Evolutionary conservation across 2,113 vertebrate genomes (phyloP), one percentile per base, ranked within the genome.

Genomic region (Eubucco bourcierii): DNA sequence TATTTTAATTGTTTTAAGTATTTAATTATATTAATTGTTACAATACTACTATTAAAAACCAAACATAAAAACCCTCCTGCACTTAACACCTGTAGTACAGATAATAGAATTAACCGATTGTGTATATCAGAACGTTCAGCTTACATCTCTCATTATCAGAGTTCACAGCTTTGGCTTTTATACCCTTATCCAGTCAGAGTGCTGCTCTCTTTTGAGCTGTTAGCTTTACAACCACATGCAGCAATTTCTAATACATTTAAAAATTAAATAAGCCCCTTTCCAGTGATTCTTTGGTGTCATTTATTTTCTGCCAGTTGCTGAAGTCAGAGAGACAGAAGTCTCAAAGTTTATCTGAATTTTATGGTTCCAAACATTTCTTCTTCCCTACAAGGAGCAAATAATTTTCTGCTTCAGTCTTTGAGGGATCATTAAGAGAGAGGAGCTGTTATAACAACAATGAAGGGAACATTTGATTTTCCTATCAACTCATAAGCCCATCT

Each of bases 281-380:
- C 50, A 92, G 37, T 24, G 55, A 52, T 89, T 87, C 67, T 96
- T 88, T 94, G 80, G 79, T 81, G 73, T 44, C 15, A 81, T 88
- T 71, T 34, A 80, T 90, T 93, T 94, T 90, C 92, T 67, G 61
- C 44, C 80, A 82, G 71, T 87, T 90, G 50, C 50, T 90, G 28
- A 81, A 92, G 47, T 58, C 68, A 16, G 15, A 64, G 59, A 73
- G 31, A 72, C 47, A 65, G 61, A 93, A 84, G n/a, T 73, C 80
- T 84, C 84, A 92, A 87, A 92, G 77, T 66, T 90, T 41, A 92
- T 94, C 59, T 41, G 17, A 73, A 88, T 87, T 72, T 94, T 93
- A 92, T 70, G 74, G 74, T 87, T 88, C 46, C 59, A 46, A 95
- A 82, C 11, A 23, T 50, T 50, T 76, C 90, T 79, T 66, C 50